These are phyloP conservation scores for Synergus itoensis DNA, from an alignment of 2,888 invertebrate species.

Conservation along the genomic window DNA sequence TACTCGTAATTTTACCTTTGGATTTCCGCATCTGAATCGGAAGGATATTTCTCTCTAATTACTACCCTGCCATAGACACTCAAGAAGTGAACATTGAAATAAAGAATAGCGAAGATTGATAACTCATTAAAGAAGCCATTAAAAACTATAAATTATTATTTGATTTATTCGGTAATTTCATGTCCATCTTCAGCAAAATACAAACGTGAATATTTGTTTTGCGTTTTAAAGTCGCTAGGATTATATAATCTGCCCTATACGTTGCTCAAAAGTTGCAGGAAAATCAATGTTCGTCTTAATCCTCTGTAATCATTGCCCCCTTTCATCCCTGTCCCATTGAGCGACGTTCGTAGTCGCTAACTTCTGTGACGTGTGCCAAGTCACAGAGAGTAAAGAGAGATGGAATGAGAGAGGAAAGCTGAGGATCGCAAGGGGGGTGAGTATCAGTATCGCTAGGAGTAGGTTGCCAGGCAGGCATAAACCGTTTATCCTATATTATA, in stretches of 20 bases:
- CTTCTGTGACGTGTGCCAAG: constrained; percentile 74
- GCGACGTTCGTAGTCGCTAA: constrained; percentile 65
- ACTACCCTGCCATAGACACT: background rate
- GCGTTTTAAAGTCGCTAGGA: background rate
- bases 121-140: background rate
- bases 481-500: constrained; percentile 77
- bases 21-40: constrained; percentile 15
- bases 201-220: constrained; percentile 29
- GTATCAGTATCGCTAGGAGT: constrained; percentile 73
- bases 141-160: background rate
- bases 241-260: background rate
- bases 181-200: background rate
- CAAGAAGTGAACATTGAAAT: background rate
- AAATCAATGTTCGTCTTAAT: constrained; percentile 27
- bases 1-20: background rate
- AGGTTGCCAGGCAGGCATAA: constrained; percentile 74
- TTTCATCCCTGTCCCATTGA: constrained; percentile 33
- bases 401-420: constrained; percentile 50
- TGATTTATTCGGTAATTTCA: background rate
- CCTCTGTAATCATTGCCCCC: background rate
- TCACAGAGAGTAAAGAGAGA: constrained; percentile 60
- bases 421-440: constrained; percentile 59
- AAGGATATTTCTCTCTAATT: constrained; percentile 26
- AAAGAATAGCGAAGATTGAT: constrained; percentile 32
- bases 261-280: background rate